These are phyloP conservation scores for Geodia barretti DNA, from an alignment of 37 sponge, comb jelly and placozoan genomes.

Conservation along the genomic window DNA sequence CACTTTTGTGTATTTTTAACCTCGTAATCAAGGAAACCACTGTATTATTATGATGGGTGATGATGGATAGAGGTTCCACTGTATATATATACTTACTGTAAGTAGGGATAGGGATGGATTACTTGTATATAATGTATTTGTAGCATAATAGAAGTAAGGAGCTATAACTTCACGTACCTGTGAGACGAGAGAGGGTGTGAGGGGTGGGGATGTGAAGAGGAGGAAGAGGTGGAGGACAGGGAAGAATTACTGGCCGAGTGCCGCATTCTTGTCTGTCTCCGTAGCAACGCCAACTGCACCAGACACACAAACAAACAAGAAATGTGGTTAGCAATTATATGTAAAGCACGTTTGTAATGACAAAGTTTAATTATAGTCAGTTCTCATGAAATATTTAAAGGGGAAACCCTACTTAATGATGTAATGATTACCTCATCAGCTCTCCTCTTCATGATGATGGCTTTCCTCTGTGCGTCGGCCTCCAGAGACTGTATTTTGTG, in stretches of 20 bases:
- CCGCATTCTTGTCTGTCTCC: neutral
- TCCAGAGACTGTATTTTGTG: conserved; percentile 67
- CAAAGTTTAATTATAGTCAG: conserved; percentile 10
- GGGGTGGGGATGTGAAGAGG: neutral
- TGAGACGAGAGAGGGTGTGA: no score
- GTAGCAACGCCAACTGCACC: neutral
- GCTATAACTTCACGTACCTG: neutral
- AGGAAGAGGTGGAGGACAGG: neutral
- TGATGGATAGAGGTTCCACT: no score
- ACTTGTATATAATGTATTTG: neutral
- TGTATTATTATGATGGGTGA: no score
- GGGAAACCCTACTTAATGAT: no score
- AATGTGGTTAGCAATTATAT: no score
- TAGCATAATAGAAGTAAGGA: no score
- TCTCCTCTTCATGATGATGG: conserved; percentile 81
- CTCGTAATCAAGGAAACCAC: no score
- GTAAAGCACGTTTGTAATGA: neutral
- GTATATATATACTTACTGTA: no score
- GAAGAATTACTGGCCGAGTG: neutral
- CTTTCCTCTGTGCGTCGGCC: conserved; percentile 73
- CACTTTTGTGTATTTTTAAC: no score
- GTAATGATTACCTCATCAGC: conserved; percentile 77
- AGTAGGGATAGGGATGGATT: neutral
- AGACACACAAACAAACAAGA: no score
- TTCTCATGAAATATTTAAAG: neutral